Evolutionary conservation across 2,113 vertebrate species (phyloP).

Genomic region (Larimichthys polyactis): DNA sequence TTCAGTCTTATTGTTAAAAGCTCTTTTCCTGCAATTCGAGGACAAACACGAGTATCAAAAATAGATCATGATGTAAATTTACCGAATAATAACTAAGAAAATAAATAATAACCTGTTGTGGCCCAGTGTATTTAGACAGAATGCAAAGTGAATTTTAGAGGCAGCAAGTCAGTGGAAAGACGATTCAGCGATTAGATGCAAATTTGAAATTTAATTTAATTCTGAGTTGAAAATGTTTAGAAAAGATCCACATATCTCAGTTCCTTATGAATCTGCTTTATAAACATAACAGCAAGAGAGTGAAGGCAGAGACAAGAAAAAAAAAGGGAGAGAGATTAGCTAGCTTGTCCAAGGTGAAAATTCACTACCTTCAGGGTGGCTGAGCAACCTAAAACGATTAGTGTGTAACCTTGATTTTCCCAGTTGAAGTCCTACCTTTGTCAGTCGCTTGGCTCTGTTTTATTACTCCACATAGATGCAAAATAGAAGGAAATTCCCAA

Average conservation of each 20-base stretch:
- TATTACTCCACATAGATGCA: background rate
- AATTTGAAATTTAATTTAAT: background rate
- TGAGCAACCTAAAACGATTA: no score
- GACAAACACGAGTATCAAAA: no score
- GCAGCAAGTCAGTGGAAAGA: background rate
- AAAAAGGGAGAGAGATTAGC: background rate
- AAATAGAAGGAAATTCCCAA: background rate
- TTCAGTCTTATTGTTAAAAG: background rate
- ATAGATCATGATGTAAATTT: background rate
- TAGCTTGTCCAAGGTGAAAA: background rate
- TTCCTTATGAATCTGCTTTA: background rate
- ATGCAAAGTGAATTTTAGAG: background rate
- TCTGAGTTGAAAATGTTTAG: background rate
- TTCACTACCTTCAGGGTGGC: background rate
- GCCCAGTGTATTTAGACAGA: no score
- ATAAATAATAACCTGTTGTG: background rate
- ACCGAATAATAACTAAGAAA: background rate
- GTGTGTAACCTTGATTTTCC: conserved; percentile 16
- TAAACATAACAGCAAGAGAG: background rate
- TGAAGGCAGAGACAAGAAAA: background rate
- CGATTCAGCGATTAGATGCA: no score
- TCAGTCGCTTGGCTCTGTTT: background rate
- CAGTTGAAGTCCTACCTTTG: background rate
- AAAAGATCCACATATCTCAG: background rate
- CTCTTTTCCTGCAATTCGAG: background rate